phyloP scores from a whole-genome alignment of 2,113 vertebrate species.

The Onychostoma macrolepis region DNA sequence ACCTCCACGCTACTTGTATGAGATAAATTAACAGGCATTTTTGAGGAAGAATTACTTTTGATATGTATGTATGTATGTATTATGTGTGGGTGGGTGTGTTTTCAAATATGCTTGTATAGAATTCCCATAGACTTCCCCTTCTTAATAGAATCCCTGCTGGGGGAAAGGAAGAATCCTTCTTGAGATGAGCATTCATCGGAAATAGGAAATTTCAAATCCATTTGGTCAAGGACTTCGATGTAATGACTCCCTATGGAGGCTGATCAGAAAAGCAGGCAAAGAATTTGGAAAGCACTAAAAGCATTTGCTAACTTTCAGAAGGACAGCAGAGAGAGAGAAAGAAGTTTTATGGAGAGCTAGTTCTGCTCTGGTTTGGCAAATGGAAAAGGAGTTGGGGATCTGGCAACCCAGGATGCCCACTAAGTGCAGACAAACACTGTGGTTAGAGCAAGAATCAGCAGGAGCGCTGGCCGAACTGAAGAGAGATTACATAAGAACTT shows the following conservation, averaged over 20 bases:
- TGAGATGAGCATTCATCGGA: not conserved
- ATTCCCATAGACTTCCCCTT: constrained; percentile 7
- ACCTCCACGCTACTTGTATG: not conserved
- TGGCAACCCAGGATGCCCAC: constrained; percentile 34
- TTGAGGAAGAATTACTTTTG: not conserved
- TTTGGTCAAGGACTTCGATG: constrained; percentile 25
- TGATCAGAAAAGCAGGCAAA: constrained; percentile 52
- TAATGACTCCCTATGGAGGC: constrained; percentile 32
- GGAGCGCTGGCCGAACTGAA: not conserved
- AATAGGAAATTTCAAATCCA: constrained; percentile 20
- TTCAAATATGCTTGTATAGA: not conserved
- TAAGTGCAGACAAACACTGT: constrained; percentile 35
- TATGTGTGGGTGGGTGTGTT: not conserved
- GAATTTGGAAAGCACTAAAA: constrained; percentile 42
- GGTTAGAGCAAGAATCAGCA: constrained; percentile 1
- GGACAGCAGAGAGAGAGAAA: not conserved
- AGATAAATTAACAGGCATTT: not conserved
- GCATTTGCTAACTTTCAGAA: constrained; percentile 23
- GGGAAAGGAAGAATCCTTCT: not conserved
- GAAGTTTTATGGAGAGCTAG: constrained; percentile 7
- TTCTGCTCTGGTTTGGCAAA: constrained; percentile 36
- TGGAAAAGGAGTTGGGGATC: constrained; percentile 18
- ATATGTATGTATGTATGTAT: not conserved
- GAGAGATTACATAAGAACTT: not conserved
- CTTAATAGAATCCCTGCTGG: constrained; percentile 3